These are phyloP conservation scores for Laothoe populi DNA, from an alignment of 2,888 invertebrate species.

Conservation along the genomic window DNA sequence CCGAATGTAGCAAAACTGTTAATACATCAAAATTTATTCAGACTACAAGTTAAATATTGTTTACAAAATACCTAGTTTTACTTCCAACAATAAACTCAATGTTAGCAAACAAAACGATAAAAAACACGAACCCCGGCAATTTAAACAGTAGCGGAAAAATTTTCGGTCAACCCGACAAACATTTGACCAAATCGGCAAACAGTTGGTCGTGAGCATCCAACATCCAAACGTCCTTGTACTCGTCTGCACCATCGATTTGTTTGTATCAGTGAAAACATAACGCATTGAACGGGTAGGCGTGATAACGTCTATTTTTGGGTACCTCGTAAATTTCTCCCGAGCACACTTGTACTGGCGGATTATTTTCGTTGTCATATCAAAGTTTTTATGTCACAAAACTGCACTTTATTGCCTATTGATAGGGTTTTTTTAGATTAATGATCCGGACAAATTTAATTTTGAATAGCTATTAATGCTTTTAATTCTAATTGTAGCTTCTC, in stretches of 20 bases:
- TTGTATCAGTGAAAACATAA: constrained; percentile 48
- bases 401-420: constrained; percentile 22
- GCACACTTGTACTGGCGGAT: neutral
- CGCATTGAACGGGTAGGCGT: constrained; percentile 47
- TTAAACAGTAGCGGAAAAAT: neutral
- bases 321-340: constrained; percentile 31
- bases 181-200: constrained; percentile 28
- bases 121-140: constrained; percentile 1
- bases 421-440: constrained; percentile 23
- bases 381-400: constrained; percentile 20
- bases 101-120: neutral
- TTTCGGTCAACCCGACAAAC: neutral
- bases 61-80: neutral
- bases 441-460: neutral
- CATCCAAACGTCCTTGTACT: constrained; percentile 41
- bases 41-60: neutral
- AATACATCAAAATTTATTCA: neutral
- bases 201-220: constrained; percentile 31
- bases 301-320: constrained; percentile 43
- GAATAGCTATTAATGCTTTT: neutral
- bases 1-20: neutral
- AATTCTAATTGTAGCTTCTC: neutral
- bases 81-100: neutral
- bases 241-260: constrained; percentile 51
- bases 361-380: constrained; percentile 22